A percentile compares a stretch with the other conserved stretches of the same genome.
These are phyloP conservation scores for Antitype chi DNA, from an alignment of 2,888 invertebrate species.

Conservation along the genomic window DNA sequence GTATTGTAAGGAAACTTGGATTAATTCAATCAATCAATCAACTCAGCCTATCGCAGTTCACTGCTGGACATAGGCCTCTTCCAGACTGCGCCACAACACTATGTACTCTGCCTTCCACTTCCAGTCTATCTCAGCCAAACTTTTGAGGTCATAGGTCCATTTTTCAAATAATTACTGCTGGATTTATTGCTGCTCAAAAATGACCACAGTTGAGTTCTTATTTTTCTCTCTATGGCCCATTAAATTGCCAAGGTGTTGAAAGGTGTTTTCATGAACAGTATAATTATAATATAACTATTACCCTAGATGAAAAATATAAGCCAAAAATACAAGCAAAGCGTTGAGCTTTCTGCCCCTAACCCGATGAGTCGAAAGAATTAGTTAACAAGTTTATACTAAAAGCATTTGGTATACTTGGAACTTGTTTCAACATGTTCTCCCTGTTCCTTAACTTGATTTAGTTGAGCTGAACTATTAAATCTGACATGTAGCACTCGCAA, in stretches of 20 bases:
- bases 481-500: constrained; percentile 45
- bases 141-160: too few species aligned
- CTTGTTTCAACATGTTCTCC: constrained; percentile 40
- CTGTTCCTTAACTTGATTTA: constrained; percentile 54
- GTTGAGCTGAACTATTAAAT: constrained; percentile 52
- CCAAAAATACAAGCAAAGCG: neutral
- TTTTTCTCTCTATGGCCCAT: neutral
- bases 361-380: constrained; percentile 34
- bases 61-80: too few species aligned
- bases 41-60: too few species aligned
- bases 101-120: too few species aligned
- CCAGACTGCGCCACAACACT: too few species aligned
- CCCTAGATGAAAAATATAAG: neutral
- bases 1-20: neutral
- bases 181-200: neutral
- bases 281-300: neutral
- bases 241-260: neutral
- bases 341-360: neutral
- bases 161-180: too few species aligned
- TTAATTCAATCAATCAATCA: too few species aligned
- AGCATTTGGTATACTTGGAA: constrained; percentile 54
- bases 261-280: neutral
- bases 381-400: constrained; percentile 48
- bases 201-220: neutral
- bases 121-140: too few species aligned